phyloP scores from a whole-genome alignment of 2,797 vertebrate genomes.

The Propithecus deckenii region DNA sequence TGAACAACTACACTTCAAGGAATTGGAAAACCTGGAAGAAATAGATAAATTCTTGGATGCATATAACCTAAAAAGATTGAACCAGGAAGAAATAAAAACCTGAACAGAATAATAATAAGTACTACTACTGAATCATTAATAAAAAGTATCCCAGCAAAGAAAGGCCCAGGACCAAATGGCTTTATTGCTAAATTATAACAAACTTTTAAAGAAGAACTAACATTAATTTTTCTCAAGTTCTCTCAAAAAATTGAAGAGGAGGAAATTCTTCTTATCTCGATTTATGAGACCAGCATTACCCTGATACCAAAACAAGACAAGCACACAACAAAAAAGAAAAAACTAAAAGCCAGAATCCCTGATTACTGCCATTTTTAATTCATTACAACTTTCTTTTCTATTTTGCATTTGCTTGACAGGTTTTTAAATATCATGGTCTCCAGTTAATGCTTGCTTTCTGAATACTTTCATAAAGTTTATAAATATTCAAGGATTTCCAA shows the following conservation, averaged over 20 bases:
- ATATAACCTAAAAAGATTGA: background rate
- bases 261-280: background rate
- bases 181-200: background rate
- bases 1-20: background rate
- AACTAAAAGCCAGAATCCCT: no score
- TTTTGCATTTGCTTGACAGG: background rate
- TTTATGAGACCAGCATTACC: background rate
- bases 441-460: background rate
- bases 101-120: background rate
- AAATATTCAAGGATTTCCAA: background rate
- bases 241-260: background rate
- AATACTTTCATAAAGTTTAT: background rate
- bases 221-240: background rate
- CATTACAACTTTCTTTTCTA: background rate
- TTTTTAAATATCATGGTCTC: background rate
- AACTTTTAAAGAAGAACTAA: background rate
- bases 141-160: background rate
- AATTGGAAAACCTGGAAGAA: background rate
- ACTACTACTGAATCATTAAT: background rate
- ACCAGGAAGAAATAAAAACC: background rate
- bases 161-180: background rate
- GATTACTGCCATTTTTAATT: background rate
- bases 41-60: background rate
- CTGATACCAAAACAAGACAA: background rate
- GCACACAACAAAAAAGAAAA: background rate